A percentile compares a stretch with the other conserved stretches of the same genome.
Evolutionary conservation across 1,140 invertebrate genomes (phyloP).

Genomic region (Carposina sasakii): DNA sequence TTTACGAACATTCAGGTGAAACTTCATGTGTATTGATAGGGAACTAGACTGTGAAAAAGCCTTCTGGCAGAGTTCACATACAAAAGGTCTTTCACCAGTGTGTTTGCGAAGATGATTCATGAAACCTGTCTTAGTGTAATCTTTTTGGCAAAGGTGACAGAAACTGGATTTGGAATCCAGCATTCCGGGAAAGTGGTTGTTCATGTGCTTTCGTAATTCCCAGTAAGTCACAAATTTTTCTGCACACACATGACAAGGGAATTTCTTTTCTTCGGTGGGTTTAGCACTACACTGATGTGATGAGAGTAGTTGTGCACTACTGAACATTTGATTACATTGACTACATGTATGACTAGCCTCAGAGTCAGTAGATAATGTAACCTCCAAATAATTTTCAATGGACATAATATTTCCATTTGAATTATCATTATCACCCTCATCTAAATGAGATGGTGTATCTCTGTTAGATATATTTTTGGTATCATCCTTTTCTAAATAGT

Average conservation of each 20-base stretch:
- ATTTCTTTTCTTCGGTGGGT: conserved; percentile 62
- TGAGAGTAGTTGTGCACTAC: conserved; percentile 54
- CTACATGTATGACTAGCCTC: conserved; percentile 67
- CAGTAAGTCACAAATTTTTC: conserved; percentile 70
- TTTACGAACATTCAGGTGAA: conserved; percentile 75
- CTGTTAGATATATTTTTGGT: conserved; percentile 59
- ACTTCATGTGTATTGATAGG: conserved; percentile 77
- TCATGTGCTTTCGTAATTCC: conserved; percentile 70
- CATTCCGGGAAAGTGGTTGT: conserved; percentile 70
- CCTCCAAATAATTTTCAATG: conserved; percentile 71
- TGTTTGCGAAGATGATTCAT: conserved; percentile 88
- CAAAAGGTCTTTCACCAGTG: conserved; percentile 86
- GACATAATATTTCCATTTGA: conserved; percentile 68
- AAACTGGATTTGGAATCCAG: conserved; percentile 70
- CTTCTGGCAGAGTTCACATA: conserved; percentile 76
- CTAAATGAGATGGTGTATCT: conserved; percentile 41
- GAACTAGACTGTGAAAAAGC: conserved; percentile 76
- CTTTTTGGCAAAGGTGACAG: conserved; percentile 70
- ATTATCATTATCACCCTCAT: conserved; percentile 60
- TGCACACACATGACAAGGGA: conserved; percentile 68
- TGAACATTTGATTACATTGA: conserved; percentile 67
- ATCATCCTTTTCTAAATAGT: conserved; percentile 58
- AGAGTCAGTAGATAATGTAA: conserved; percentile 68
- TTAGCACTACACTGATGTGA: conserved; percentile 61
- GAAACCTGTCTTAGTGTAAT: conserved; percentile 71